These are phyloP conservation scores for Tolypeutes matacus DNA, from an alignment of 2,797 vertebrate genomes.

Conservation along the genomic window DNA sequence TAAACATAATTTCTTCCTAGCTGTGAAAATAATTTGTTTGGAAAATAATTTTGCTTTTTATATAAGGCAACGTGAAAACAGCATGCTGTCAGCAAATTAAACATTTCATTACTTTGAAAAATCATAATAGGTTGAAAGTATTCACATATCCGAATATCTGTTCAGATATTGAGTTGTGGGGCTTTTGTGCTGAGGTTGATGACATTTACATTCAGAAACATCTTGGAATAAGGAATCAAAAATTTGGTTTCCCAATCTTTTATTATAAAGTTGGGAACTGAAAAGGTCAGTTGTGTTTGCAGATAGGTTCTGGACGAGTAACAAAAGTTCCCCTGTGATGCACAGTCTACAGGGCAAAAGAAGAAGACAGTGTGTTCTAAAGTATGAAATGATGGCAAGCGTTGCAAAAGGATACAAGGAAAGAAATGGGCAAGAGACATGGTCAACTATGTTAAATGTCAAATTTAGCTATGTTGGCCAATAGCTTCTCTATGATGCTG, in stretches of 20 bases:
- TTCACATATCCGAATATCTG: no score
- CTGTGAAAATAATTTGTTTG: background rate
- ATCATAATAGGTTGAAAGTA: background rate
- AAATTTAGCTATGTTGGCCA: background rate
- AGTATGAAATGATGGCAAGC: background rate
- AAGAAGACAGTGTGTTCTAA: background rate
- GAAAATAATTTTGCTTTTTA: conserved; percentile 10
- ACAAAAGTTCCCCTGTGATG: background rate
- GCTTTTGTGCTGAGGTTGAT: background rate
- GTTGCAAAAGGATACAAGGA: background rate
- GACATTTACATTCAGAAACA: background rate
- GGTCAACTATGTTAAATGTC: background rate
- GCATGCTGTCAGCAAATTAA: background rate
- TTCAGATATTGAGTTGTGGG: background rate
- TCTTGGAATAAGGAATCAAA: background rate
- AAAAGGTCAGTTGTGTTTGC: background rate
- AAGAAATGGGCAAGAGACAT: background rate
- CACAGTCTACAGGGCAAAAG: background rate
- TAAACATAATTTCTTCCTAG: background rate
- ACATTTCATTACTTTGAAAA: background rate
- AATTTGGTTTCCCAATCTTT: background rate
- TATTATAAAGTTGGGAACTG: background rate
- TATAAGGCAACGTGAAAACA: background rate
- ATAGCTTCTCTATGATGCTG: background rate
- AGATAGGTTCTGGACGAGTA: background rate